These are phyloP conservation scores for Streptopelia turtur DNA, from an alignment of 2,797 vertebrate species.

Conservation along the genomic window DNA sequence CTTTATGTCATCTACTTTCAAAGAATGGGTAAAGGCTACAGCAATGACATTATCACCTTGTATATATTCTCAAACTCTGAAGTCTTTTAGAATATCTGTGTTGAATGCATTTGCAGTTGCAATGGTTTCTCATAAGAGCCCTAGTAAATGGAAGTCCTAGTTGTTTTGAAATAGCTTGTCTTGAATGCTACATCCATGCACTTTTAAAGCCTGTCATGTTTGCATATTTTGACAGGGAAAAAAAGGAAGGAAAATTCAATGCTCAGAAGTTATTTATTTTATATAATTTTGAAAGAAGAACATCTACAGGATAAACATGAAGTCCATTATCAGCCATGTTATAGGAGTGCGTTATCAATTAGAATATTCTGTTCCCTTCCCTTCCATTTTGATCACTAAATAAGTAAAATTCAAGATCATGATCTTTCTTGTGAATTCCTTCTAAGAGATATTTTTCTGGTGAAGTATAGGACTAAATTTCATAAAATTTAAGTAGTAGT, in stretches of 20 bases:
- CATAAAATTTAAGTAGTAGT: neutral
- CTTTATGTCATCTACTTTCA: neutral
- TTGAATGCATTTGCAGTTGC: neutral
- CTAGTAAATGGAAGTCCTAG: neutral
- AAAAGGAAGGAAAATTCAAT: neutral
- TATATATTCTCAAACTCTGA: neutral
- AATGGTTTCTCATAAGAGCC: neutral
- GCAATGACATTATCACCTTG: neutral
- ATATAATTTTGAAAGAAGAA: neutral
- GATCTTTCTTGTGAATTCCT: neutral
- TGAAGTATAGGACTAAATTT: neutral
- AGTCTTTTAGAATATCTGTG: neutral
- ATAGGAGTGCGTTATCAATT: neutral
- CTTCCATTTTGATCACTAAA: neutral
- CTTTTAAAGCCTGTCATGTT: neutral
- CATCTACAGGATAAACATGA: neutral
- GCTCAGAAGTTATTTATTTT: neutral
- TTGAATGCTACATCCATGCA: neutral
- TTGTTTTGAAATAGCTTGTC: neutral
- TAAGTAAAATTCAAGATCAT: neutral
- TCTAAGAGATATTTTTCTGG: neutral
- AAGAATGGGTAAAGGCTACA: neutral
- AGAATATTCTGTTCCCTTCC: neutral
- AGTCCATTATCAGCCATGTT: neutral
- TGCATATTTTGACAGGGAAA: neutral